A percentile compares a stretch with the other conserved stretches of the same genome.
phyloP scores from a whole-genome alignment of 2,888 invertebrate species.

The Tridacna gigas region DNA sequence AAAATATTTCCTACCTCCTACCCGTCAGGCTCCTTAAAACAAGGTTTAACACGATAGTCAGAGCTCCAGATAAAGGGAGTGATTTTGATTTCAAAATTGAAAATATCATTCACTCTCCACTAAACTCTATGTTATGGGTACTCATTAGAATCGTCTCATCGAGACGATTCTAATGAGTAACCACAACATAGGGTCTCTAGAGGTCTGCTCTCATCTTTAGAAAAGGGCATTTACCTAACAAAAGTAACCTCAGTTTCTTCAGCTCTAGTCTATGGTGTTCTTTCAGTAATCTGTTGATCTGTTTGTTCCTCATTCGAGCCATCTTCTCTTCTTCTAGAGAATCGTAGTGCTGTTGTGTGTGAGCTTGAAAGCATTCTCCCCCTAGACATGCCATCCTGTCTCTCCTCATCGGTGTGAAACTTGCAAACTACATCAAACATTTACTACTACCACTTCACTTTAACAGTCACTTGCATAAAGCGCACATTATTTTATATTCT shows the following conservation, averaged over 20 bases:
- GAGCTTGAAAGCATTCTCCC: conserved; percentile 63
- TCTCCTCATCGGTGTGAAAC: conserved; percentile 61
- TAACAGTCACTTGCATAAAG: not conserved
- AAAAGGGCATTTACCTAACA: conserved; percentile 68
- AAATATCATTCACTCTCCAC: too few relatives aligned
- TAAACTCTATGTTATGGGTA: too few relatives aligned
- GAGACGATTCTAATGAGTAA: too few relatives aligned
- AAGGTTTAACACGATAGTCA: too few relatives aligned
- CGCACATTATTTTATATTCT: too few relatives aligned
- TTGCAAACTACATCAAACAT: not conserved
- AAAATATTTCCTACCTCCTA: too few relatives aligned
- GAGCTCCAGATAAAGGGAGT: too few relatives aligned
- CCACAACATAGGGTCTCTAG: too few relatives aligned
- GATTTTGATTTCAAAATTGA: too few relatives aligned
- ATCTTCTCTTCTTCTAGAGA: conserved; percentile 69
- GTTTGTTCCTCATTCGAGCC: conserved; percentile 71
- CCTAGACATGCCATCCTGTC: conserved; percentile 72
- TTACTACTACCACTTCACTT: not conserved
- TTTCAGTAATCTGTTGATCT: conserved; percentile 70
- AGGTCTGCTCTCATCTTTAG: too few relatives aligned
- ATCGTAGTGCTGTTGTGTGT: conserved; percentile 54
- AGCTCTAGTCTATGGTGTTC: conserved; percentile 75
- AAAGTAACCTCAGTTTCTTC: conserved; percentile 73
- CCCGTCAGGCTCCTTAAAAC: too few relatives aligned
- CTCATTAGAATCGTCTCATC: too few relatives aligned